phyloP scores from a whole-genome alignment of 2,888 invertebrate genomes.

The Pollenia angustigena region DNA sequence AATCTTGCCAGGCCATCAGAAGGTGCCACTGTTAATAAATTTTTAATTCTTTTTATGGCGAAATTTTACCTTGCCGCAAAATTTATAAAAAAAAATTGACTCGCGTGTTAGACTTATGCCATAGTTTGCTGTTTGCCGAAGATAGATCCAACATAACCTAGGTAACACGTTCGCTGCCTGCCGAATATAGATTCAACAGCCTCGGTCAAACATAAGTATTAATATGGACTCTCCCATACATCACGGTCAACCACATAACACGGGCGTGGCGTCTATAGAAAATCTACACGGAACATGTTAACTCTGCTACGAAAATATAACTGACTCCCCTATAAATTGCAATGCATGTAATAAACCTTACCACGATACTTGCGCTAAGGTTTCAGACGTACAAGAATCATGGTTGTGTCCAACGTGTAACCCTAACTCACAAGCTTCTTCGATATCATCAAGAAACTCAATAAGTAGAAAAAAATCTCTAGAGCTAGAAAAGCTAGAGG shows the following conservation, averaged over 20 bases:
- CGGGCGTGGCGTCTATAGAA: constrained; percentile 15
- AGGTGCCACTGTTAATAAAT: too few species aligned
- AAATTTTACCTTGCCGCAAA: too few species aligned
- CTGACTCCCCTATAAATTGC: constrained; percentile 15
- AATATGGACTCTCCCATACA: constrained; percentile 40
- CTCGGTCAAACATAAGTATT: constrained; percentile 55
- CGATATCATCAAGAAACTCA: constrained; percentile 33
- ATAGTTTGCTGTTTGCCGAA: background rate
- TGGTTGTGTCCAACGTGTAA: constrained; percentile 39
- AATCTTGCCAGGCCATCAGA: too few species aligned
- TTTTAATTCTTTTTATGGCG: too few species aligned
- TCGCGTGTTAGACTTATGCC: background rate
- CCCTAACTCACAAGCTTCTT: constrained; percentile 9
- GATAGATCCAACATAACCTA: background rate
- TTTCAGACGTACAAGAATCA: constrained; percentile 14
- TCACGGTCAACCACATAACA: constrained; percentile 56
- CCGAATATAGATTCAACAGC: background rate
- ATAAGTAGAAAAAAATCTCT: constrained; percentile 28
- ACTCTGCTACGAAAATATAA: constrained; percentile 40
- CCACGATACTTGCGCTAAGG: constrained; percentile 43
- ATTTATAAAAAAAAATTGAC: too few species aligned
- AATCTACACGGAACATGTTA: constrained; percentile 40
- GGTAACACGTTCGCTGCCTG: background rate
- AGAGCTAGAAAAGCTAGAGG: constrained; percentile 47
- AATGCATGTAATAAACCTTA: constrained; percentile 38